phyloP scores from a whole-genome alignment of 2,888 invertebrate genomes.

The Drosophila glabriapex region DNA sequence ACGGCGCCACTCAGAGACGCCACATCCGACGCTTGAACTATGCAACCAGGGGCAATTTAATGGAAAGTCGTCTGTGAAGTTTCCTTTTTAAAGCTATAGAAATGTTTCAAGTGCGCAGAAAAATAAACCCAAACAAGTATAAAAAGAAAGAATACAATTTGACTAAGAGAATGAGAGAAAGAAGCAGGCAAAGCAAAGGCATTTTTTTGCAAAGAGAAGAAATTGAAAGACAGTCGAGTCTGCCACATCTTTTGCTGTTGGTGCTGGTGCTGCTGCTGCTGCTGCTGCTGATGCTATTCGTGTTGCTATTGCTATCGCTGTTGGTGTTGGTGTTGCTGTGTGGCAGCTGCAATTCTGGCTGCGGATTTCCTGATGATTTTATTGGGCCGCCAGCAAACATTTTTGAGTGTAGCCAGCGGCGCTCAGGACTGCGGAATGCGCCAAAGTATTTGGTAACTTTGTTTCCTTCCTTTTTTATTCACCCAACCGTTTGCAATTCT shows the following conservation, averaged over 20 bases:
- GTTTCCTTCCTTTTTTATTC: constrained; percentile 36
- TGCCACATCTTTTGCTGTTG: constrained; percentile 38
- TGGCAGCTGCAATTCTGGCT: constrained; percentile 70
- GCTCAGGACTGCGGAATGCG: constrained; percentile 75
- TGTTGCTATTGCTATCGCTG: constrained; percentile 4
- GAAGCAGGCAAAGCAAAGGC: constrained; percentile 54
- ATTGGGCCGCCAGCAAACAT: constrained; percentile 80
- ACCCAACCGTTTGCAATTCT: constrained; percentile 40
- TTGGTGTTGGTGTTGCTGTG: constrained; percentile 33
- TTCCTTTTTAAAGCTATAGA: constrained; percentile 63
- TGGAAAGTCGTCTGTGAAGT: constrained; percentile 68
- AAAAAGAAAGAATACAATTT: constrained; percentile 25
- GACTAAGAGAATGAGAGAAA: constrained; percentile 16
- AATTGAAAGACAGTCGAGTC: constrained; percentile 69
- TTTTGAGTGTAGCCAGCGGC: constrained; percentile 81
- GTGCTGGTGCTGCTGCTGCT: not conserved
- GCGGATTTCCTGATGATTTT: constrained; percentile 81
- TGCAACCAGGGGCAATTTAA: constrained; percentile 66
- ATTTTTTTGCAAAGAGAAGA: constrained; percentile 64
- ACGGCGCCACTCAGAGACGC: constrained; percentile 20
- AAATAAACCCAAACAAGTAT: constrained; percentile 26
- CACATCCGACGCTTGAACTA: constrained; percentile 39
- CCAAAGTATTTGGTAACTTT: constrained; percentile 78
- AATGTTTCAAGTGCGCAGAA: constrained; percentile 69
- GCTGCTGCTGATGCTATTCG: constrained; percentile 2